Base-by-base conservation (phyloP, 2,888 invertebrate species). In the Aleiodes testaceus region DNA sequence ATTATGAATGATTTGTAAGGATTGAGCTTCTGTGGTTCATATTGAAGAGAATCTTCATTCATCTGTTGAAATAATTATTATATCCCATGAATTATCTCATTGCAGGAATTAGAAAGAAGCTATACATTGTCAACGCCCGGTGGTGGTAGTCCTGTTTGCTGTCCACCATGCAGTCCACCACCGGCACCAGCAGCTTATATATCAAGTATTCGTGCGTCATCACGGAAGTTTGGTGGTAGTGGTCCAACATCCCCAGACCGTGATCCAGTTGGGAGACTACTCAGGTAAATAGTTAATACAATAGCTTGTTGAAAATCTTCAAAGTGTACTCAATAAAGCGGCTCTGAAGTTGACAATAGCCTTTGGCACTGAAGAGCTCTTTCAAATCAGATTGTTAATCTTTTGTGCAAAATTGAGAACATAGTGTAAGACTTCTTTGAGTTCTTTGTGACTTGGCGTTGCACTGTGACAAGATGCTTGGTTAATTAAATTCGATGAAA, bases 111-210 rank as follows among this genome's bases (percentile, higher is more conserved):
- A 73, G 84, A 84, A 74, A 80, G 84, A 61, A 84, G 84, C 78
- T 84, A 82, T 75, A 83, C 83, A 14, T 73, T 85, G 53, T 84
- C 84, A 75, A 84, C 84, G 30, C 84, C 84, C 9, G 84, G 84
- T 50, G 83, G 80, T 64, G 81, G 82, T 64, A 84, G 84, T 72
- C 84, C 84, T 12, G 81, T 82, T 66, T 82, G 83, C 72, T 83
- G 81, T 74, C 84, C 84, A 72, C 84, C 84, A 3, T 84, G 84
- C 77, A 84, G 84, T 77, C 84, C 84, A 47, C 85, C 84, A 14
- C 84, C 84, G 36, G 84, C 85, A 3, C 85, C 86, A 26, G 85
- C 86, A 20, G 85, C 85, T 72, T 86, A 86, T 81, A 85, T 86
- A 81, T 86, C 86, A 73, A 85, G 85, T 73, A 83, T 85, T 53